Evolutionary conservation across 2,113 vertebrate genomes (phyloP), one percentile per base, ranked within the genome.

Genomic region (Oryzias woworae): DNA sequence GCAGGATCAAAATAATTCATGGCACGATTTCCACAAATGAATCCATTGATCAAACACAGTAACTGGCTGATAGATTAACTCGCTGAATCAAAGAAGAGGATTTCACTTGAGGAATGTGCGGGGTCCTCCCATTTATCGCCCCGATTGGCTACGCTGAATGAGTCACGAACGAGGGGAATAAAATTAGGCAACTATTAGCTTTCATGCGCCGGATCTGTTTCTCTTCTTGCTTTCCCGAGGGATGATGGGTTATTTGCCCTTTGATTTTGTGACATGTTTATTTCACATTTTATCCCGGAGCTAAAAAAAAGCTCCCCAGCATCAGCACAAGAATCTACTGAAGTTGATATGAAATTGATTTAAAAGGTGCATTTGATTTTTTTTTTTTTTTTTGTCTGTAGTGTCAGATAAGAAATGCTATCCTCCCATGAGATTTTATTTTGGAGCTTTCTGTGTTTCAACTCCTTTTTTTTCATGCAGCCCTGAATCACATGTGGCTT

Each of bases 1-100:
- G 72, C 52, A 64, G 60, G 56, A 54, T 55, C 53, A n/a, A 15
- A 69, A 75, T 59, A 26, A 55, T 83, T 83, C 64, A 85, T 85
- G 65, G 71, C 55, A 76, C 55, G 71, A 74, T 83, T 85, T 72
- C 53, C 61, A 69, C 82, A 76, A 86, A 80, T 71, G 69, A 71
- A 61, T 78, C 66, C 76, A 85, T 60, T 79, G 75, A 88, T 86
- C 82, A 81, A 78, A 74, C 53, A 42, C 61, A 66, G 71, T 57
- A 48, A 16, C 36, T 47, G 49, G 65, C 24, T 78, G 84, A 83
- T 78, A 62, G 78, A 77, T 80, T 77, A 28, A 75, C 65, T 83
- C 65, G 12, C 66, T 68, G 76, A 62, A 75, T 76, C 59, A 20
- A 71, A 66, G 66, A 62, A 58, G 69, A 78, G 72, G 70, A 75